phyloP scores from a whole-genome alignment of 53 echinoderm and acorn worm genomes.

The Zoroaster sp. region DNA sequence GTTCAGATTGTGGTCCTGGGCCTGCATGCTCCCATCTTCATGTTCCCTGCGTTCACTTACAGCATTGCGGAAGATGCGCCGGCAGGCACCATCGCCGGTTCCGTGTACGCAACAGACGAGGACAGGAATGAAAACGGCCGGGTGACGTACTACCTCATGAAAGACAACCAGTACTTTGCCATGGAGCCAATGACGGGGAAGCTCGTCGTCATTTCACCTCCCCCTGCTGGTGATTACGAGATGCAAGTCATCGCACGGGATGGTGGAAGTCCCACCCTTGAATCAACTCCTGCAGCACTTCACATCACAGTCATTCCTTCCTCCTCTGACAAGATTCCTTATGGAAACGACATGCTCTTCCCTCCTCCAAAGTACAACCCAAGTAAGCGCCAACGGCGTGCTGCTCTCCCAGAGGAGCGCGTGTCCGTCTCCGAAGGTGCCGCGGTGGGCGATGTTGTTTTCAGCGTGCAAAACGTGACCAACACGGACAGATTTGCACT shows the following conservation, averaged over 20 bases:
- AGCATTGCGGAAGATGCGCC: slow-evolving; percentile 49
- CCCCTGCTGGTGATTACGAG: slow-evolving; percentile 41
- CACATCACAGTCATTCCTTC: slow-evolving; percentile 43
- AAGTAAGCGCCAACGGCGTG: slow-evolving; percentile 52
- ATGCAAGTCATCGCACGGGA: slow-evolving; percentile 70
- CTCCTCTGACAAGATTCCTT: slow-evolving; percentile 56
- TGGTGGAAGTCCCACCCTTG: slow-evolving; percentile 59
- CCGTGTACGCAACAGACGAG: slow-evolving; percentile 67
- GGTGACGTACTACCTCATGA: slow-evolving; percentile 51
- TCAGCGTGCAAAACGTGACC: slow-evolving; percentile 39
- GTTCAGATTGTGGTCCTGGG: slow-evolving; percentile 58
- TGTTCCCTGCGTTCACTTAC: slow-evolving; percentile 22
- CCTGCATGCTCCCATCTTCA: slow-evolving; percentile 64
- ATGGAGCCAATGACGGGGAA: slow-evolving; percentile 58
- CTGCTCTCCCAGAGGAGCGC: slow-evolving; percentile 42
- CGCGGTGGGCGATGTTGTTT: slow-evolving; percentile 18
- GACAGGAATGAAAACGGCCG: slow-evolving; percentile 65
- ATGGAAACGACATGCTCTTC: slow-evolving; percentile 78
- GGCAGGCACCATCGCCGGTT: slow-evolving; percentile 28
- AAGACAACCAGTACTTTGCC: slow-evolving; percentile 47
- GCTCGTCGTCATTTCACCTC: slow-evolving; percentile 28
- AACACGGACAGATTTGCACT: slow-evolving; percentile 55
- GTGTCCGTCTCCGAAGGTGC: slow-evolving; percentile 50
- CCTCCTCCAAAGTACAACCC: slow-evolving; percentile 24
- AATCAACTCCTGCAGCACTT: slow-evolving; percentile 59